Evolutionary conservation across 2,888 invertebrate species (phyloP).

Genomic region (Lymantria dispar): DNA sequence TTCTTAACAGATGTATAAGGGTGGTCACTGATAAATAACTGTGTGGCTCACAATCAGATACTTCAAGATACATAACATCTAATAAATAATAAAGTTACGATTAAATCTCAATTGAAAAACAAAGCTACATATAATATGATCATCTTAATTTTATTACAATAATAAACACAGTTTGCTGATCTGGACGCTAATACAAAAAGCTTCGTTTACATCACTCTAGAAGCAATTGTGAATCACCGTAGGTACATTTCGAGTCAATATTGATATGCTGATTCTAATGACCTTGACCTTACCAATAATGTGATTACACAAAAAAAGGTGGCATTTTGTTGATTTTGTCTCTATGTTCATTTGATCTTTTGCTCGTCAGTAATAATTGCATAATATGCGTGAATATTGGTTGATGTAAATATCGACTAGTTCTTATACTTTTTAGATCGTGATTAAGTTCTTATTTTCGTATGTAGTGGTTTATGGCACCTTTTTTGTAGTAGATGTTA

Average conservation of each 20-base stretch:
- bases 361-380: background rate
- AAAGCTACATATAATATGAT: too few relatives aligned
- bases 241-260: conserved; percentile 7
- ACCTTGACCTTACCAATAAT: conserved; percentile 23
- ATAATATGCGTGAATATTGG: background rate
- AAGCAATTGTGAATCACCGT: conserved; percentile 26
- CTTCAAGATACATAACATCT: too few relatives aligned
- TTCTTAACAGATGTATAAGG: too few relatives aligned
- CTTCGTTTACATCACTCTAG: conserved; percentile 15
- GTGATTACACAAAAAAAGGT: background rate
- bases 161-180: conserved; percentile 15
- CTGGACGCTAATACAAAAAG: conserved; percentile 16
- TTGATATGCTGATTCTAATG: conserved; percentile 4
- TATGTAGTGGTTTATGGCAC: too few relatives aligned
- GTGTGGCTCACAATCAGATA: too few relatives aligned
- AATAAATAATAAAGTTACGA: too few relatives aligned
- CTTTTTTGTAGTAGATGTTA: too few relatives aligned
- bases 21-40: too few relatives aligned
- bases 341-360: background rate
- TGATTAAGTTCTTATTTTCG: too few relatives aligned
- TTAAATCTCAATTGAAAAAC: too few relatives aligned
- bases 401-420: background rate
- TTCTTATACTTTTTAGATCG: too few relatives aligned
- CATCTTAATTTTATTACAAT: background rate
- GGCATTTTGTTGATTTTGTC: background rate